Evolutionary conservation across 2,797 vertebrate species (phyloP).

Genomic region (Trachops cirrhosus): DNA sequence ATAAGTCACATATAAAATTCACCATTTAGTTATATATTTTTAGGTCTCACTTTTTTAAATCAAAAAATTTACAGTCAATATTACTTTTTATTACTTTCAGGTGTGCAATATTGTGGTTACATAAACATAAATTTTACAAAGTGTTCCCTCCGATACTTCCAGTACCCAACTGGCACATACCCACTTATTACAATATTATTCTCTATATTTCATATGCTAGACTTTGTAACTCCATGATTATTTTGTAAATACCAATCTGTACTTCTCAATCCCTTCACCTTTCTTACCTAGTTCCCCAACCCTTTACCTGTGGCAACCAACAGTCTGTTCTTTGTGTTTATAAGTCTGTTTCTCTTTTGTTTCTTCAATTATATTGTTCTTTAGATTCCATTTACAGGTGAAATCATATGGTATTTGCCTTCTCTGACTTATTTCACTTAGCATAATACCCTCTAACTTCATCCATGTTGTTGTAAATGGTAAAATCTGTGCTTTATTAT

Average conservation of each 20-base stretch:
- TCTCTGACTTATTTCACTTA: too few species aligned
- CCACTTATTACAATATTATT: background rate
- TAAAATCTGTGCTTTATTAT: too few species aligned
- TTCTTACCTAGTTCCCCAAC: background rate
- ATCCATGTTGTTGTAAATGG: too few species aligned
- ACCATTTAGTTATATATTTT: background rate
- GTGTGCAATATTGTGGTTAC: background rate
- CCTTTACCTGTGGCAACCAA: too few species aligned
- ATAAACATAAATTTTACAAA: background rate
- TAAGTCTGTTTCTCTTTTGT: too few species aligned
- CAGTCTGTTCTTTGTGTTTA: too few species aligned
- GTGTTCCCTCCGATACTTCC: too few species aligned
- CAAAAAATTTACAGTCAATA: background rate
- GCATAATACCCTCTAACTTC: too few species aligned
- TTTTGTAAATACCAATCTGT: background rate
- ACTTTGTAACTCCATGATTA: background rate
- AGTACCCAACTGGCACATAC: background rate
- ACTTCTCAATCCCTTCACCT: background rate
- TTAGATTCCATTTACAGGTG: too few species aligned
- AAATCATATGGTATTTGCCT: too few species aligned
- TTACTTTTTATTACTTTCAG: background rate
- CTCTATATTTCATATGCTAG: background rate
- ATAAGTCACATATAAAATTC: background rate
- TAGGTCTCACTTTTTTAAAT: background rate
- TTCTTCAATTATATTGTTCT: too few species aligned